phyloP scores from a whole-genome alignment of 2,888 invertebrate genomes.

The Chymomyza fuscimana region DNA sequence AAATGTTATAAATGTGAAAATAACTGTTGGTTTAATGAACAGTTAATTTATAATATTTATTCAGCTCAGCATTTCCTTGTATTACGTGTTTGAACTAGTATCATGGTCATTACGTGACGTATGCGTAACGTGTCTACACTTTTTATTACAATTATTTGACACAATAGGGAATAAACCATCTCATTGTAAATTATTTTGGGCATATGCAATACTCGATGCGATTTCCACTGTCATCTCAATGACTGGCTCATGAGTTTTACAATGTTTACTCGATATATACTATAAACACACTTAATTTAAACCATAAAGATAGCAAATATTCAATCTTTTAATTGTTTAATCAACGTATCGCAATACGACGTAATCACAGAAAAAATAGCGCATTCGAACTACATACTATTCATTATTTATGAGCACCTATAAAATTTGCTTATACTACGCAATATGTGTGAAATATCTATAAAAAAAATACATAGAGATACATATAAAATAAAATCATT shows the following conservation, averaged over 20 bases:
- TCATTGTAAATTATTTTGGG: not conserved
- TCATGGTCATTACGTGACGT: not conserved
- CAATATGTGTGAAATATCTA: not conserved
- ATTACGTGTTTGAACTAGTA: too few relatives aligned
- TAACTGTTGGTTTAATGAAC: not conserved
- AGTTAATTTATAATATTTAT: not conserved
- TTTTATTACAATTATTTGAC: constrained; percentile 3
- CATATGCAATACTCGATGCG: not conserved
- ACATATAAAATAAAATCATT: not conserved
- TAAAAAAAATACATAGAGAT: not conserved
- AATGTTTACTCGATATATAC: not conserved
- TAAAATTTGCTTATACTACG: not conserved
- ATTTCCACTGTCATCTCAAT: not conserved
- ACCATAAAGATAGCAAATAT: not conserved
- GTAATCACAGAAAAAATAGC: not conserved
- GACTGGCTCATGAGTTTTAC: not conserved
- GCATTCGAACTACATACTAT: not conserved
- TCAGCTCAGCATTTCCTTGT: not conserved
- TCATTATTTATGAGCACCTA: not conserved
- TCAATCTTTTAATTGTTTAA: too few relatives aligned
- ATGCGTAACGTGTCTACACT: not conserved
- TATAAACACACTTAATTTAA: not conserved
- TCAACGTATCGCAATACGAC: not conserved
- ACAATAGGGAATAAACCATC: too few relatives aligned
- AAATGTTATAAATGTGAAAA: too few relatives aligned